Evolutionary conservation across 30 jellyfish, hydroid and myxozoan genomes (phyloP).

Genomic region (Hydra vulgaris): DNA sequence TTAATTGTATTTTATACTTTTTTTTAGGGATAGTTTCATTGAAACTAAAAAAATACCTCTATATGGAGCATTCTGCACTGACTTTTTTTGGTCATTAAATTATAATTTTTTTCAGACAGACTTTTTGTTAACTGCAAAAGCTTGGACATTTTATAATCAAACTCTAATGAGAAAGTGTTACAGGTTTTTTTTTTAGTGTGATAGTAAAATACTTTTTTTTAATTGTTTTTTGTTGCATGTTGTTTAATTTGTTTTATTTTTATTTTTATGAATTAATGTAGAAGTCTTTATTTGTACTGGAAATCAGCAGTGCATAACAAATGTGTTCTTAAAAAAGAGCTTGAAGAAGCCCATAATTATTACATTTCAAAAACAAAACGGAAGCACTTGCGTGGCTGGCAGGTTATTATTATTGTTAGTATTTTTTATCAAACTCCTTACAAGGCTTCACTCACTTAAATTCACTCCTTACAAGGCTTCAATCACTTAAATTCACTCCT

Average conservation of each 20-base stretch:
- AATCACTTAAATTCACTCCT: too few relatives aligned
- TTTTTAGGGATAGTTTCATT: conserved; percentile 72
- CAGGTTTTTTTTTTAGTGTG: conserved; percentile 22
- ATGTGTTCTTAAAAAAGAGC: not conserved
- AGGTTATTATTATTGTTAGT: conserved; percentile 27
- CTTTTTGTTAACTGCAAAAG: conserved; percentile 37
- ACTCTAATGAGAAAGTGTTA: conserved; percentile 29
- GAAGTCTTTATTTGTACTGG: conserved; percentile 47
- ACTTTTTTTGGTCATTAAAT: conserved; percentile 56
- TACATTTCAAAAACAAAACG: conserved; percentile 19
- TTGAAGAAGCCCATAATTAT: conserved; percentile 37
- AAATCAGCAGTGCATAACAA: conserved; percentile 29
- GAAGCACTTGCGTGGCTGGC: conserved; percentile 40
- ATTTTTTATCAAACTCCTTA: not conserved
- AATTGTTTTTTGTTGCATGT: not conserved
- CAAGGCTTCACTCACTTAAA: too few relatives aligned
- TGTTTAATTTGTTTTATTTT: too few relatives aligned
- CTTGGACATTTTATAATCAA: conserved; percentile 47
- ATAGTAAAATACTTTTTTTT: not conserved
- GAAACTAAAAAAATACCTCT: conserved; percentile 48
- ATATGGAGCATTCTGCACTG: conserved; percentile 17
- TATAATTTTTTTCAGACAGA: conserved; percentile 35
- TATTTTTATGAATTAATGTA: too few relatives aligned
- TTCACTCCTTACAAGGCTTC: too few relatives aligned
- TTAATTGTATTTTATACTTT: not conserved